Base-by-base conservation (phyloP, 2,797 vertebrate genomes). In the Lagocephalus sceleratus region DNA sequence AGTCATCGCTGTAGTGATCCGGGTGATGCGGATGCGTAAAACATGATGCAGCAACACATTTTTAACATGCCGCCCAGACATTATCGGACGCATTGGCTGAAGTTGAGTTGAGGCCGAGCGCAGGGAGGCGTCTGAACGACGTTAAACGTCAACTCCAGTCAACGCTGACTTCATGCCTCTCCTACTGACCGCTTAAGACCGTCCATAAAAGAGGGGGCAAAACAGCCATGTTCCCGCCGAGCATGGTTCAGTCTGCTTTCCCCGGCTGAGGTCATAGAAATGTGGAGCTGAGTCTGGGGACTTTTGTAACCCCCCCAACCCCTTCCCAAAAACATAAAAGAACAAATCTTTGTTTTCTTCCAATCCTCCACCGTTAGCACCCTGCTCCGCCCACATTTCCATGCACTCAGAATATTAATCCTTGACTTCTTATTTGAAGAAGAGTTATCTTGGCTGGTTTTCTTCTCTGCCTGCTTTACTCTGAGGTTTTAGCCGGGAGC, bases 151-250 rank as follows among this genome's bases (percentile, higher is more conserved):
- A 76, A 67, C 81, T 86, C 70, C 82, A 87, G 83, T 84, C 87
- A 85, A 85, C 78, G 85, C 83, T 71, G 53, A 52, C 51, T 64
- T 67, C 86, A 84, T 73, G 82, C 82, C 76, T 73, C 75, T 83
- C 64, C 63, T 82, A 82, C 72, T 79, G 77, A 85, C 75, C 81
- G 72, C 78, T 68, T 81, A 53, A 78, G 76, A 80, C 68, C 63
- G 77, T 51, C 73, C 88, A 88, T 90, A 90, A 91, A 91, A 92
- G 88, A 92, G 86, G 90, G 88, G 82, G 87, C 87, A 88, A 81
- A 83, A 79, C 87, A 82, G 85, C 81, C 87, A 89, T 91, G 90
- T 85, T 87, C 78, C 75, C 60, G 53, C 67, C 5, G 79, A 86
- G 85, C 90, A 92, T 91, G 89, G 85, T 89, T 84, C 82, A 86